phyloP scores from a whole-genome alignment of 2,888 invertebrate species.

The Stenichneumon culpator region DNA sequence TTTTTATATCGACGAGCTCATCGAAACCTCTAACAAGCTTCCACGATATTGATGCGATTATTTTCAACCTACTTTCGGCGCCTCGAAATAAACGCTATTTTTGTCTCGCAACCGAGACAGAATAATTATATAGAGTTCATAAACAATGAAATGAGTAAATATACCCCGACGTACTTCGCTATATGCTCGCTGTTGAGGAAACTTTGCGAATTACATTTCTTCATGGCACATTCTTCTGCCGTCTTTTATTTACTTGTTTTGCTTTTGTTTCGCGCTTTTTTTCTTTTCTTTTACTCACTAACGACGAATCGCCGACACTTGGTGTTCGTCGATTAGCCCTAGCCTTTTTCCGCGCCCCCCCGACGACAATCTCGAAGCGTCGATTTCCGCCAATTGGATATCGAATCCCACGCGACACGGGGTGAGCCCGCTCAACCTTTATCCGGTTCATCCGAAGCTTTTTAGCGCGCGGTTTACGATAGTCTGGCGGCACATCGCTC shows the following conservation, averaged over 20 bases:
- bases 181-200: background rate
- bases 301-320: constrained; percentile 1
- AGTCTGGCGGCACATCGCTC: constrained; percentile 22
- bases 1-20: background rate
- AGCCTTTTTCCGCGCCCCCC: constrained; percentile 5
- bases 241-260: background rate
- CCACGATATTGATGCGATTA: background rate
- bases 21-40: background rate
- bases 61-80: background rate
- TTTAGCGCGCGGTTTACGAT: constrained; percentile 55
- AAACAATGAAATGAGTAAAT: background rate
- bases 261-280: background rate
- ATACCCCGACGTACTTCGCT: background rate
- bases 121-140: background rate
- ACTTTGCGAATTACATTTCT: background rate
- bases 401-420: constrained; percentile 50
- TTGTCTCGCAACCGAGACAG: background rate
- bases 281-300: background rate
- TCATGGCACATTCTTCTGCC: background rate
- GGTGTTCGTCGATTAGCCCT: constrained; percentile 45
- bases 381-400: constrained; percentile 62
- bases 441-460: constrained; percentile 59
- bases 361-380: constrained; percentile 52
- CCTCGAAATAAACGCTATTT: background rate
- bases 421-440: constrained; percentile 49